Conservation (phyloP, 2,797 vertebrate genomes). For the Enteromius unitaeniatus region DNA sequence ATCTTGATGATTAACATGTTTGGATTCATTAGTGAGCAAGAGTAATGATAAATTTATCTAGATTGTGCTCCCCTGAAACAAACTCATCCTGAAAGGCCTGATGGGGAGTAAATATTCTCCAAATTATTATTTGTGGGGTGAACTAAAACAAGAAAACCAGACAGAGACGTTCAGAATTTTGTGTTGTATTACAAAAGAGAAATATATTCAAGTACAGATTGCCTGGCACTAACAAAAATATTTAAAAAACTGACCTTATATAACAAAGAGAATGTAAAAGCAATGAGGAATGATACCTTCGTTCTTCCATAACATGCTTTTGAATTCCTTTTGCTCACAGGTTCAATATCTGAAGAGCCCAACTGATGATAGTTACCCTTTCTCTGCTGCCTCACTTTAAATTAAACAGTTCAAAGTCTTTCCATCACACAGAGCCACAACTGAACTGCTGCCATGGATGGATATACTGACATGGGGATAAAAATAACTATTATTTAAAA, state of each 20-base stretch:
- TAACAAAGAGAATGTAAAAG: conserved; percentile 12
- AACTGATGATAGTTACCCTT: neutral
- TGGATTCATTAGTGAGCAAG: neutral
- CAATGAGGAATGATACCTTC: neutral
- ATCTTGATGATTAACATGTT: neutral
- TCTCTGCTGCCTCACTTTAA: neutral
- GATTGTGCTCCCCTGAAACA: neutral
- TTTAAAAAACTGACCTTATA: neutral
- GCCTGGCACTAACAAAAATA: neutral
- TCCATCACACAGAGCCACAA: neutral
- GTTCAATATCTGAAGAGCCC: neutral
- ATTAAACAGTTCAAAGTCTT: neutral
- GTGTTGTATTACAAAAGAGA: conserved; percentile 15
- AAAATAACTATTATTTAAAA: neutral
- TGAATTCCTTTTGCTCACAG: neutral
- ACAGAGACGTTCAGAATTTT: neutral
- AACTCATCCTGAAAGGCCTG: neutral
- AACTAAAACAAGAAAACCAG: neutral
- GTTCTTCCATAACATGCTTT: neutral
- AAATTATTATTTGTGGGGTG: neutral
- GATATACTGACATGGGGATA: neutral
- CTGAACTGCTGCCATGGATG: neutral
- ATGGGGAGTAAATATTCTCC: neutral
- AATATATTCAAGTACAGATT: neutral
- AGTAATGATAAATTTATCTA: neutral